These are phyloP conservation scores for Taenaris catops DNA, from an alignment of 2,888 invertebrate genomes.

Conservation along the genomic window DNA sequence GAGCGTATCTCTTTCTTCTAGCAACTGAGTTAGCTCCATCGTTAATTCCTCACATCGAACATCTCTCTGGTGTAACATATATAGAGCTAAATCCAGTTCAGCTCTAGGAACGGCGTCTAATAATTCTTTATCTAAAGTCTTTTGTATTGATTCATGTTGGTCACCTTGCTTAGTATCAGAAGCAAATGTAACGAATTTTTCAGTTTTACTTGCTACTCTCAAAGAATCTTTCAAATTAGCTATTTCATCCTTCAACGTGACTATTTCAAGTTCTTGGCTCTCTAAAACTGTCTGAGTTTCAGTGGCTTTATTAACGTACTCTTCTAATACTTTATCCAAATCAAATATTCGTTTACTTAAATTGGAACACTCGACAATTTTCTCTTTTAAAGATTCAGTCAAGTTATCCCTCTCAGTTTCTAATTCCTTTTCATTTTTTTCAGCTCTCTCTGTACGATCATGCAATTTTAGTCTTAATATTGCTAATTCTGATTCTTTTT, in stretches of 20 bases:
- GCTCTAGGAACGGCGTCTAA: slow-evolving; percentile 73
- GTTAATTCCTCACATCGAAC: slow-evolving; percentile 93
- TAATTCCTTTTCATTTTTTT: slow-evolving; percentile 39
- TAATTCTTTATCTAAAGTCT: slow-evolving; percentile 42
- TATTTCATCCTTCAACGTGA: slow-evolving; percentile 84
- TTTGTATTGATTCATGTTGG: slow-evolving; percentile 32
- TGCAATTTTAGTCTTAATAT: slow-evolving; percentile 73
- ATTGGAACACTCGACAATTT: slow-evolving; percentile 68
- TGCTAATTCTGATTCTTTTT: slow-evolving; percentile 76
- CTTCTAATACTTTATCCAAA: slow-evolving; percentile 71
- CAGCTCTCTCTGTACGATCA: slow-evolving; percentile 54
- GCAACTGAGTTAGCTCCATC: slow-evolving; percentile 88
- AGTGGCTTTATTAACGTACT: slow-evolving; percentile 72
- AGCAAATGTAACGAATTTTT: slow-evolving; percentile 69
- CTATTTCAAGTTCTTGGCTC: slow-evolving; percentile 86
- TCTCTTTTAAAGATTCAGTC: slow-evolving; percentile 52
- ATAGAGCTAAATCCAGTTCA: slow-evolving; percentile 89
- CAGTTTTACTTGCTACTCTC: slow-evolving; percentile 51
- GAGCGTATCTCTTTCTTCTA: slow-evolving; percentile 92
- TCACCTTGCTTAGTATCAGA: slow-evolving; percentile 57
- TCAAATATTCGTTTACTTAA: slow-evolving; percentile 74
- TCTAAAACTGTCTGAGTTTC: slow-evolving; percentile 82
- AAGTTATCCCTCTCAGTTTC: slow-evolving; percentile 46
- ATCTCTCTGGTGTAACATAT: slow-evolving; percentile 92
- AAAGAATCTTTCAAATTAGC: slow-evolving; percentile 46